A percentile compares a stretch with the other conserved stretches of the same genome.
These are phyloP conservation scores for Creontiades dilutus DNA, from an alignment of 2,888 invertebrate genomes.

Conservation along the genomic window DNA sequence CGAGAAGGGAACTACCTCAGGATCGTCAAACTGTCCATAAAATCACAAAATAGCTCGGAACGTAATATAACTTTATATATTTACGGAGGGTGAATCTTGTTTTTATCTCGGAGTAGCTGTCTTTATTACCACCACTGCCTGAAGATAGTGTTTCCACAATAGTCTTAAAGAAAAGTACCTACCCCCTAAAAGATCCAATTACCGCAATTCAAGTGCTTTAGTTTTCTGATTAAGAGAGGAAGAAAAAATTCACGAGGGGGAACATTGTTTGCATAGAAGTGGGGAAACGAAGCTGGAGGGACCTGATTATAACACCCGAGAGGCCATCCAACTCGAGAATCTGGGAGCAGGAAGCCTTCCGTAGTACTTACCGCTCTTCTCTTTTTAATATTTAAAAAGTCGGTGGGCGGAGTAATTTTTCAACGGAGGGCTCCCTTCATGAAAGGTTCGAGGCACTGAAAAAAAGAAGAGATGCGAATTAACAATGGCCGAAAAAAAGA, in stretches of 20 bases:
- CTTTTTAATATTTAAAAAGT: conserved; percentile 48
- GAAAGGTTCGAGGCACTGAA: conserved; percentile 14
- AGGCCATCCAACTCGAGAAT: conserved; percentile 41
- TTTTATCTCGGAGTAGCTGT: no score
- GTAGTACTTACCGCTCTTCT: neutral
- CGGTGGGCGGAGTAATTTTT: conserved; percentile 47
- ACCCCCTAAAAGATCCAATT: conserved; percentile 3
- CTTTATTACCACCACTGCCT: neutral
- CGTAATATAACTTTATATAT: no score
- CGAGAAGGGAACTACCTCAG: no score
- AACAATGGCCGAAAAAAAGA: conserved; percentile 55
- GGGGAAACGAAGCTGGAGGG: conserved; percentile 7
- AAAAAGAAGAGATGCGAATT: conserved; percentile 51
- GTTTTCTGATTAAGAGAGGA: neutral
- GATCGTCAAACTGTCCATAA: no score
- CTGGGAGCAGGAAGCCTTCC: conserved; percentile 24
- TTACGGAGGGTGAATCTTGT: no score
- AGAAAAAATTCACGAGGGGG: neutral
- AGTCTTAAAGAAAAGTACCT: neutral
- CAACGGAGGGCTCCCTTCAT: neutral
- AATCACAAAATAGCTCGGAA: no score
- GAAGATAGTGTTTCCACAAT: neutral
- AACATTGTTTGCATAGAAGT: conserved; percentile 47
- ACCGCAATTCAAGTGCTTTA: neutral
- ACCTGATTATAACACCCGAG: conserved; percentile 46